phyloP scores from a whole-genome alignment of 2,113 vertebrate species.

The Syngnathus floridae region DNA sequence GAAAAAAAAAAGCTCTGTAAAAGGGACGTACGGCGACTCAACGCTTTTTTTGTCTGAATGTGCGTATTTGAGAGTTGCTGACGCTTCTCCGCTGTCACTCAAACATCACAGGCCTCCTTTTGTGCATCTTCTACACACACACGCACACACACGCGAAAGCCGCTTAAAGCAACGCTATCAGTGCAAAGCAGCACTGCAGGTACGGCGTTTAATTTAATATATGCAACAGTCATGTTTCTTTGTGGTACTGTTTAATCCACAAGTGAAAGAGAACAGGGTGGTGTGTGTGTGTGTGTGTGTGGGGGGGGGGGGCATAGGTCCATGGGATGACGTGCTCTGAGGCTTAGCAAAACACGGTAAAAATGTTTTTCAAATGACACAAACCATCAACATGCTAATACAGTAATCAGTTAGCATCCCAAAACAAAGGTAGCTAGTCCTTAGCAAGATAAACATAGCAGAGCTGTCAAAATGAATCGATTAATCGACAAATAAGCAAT shows the following conservation, averaged over 20 bases:
- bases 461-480: no score
- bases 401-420: no score
- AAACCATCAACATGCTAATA: no score
- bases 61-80: constrained; percentile 33
- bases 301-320: background rate
- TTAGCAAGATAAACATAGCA: no score
- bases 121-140: background rate
- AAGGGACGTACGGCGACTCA: background rate
- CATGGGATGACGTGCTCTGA: background rate
- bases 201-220: background rate
- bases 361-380: background rate
- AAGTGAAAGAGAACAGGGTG: background rate
- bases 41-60: constrained; percentile 8
- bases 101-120: constrained; percentile 3
- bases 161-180: constrained; percentile 1
- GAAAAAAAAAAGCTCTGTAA: constrained; percentile 3
- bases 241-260: background rate
- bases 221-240: constrained; percentile 5
- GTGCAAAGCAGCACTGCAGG: constrained; percentile 6
- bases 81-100: constrained; percentile 16
- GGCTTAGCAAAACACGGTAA: background rate
- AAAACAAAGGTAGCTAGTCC: no score
- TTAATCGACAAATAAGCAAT: no score
- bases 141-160: background rate
- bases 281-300: no score